Conservation (phyloP, 2,113 vertebrate species). For the human (Homo sapiens) region GRCh38 chr3:173693001-173693500, state of each 20-base stretch:
- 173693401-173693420: background rate
- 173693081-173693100: background rate
- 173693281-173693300: background rate
- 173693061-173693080: background rate
- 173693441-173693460: background rate
- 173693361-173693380: background rate
- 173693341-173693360: background rate
- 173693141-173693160: background rate
- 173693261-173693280: background rate
- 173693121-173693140: background rate
- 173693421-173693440: background rate
- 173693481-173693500: background rate
- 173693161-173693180: background rate
- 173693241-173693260: background rate
- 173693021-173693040: slow-evolving; percentile 8
- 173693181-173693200: background rate
- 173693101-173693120: background rate
- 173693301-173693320: background rate
- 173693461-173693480: background rate
- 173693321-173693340: background rate
- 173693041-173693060: background rate
- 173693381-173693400: background rate
- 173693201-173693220: background rate
- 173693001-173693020: background rate
- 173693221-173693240: background rate